phyloP scores from a whole-genome alignment of 2,113 vertebrate species.

The Chrysochloris asiatica region DNA sequence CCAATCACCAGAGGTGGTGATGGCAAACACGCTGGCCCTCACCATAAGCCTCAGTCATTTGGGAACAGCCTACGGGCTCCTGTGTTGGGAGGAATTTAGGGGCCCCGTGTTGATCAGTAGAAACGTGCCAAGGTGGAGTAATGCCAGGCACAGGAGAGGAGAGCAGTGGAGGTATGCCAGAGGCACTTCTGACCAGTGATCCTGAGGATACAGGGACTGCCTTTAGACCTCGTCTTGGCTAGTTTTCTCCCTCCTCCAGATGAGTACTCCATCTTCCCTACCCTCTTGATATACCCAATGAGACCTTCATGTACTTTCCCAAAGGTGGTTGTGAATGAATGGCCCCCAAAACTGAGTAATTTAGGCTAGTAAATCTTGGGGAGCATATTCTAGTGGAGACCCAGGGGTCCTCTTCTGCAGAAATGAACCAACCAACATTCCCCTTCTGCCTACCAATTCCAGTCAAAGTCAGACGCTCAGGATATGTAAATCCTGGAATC shows the following conservation, averaged over 20 bases:
- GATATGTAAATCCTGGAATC: not conserved
- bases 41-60: not conserved
- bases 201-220: not conserved
- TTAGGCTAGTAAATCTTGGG: not conserved
- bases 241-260: not conserved
- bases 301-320: not conserved
- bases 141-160: not conserved
- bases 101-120: not conserved
- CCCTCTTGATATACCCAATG: not conserved
- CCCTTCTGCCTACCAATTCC: not conserved
- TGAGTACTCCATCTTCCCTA: not conserved
- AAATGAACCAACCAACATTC: not conserved
- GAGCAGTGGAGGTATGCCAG: not conserved
- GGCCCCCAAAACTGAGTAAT: not conserved
- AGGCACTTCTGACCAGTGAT: not conserved
- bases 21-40: too few relatives aligned
- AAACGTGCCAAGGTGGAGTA: not conserved
- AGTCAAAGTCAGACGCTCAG: not conserved
- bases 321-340: conserved; percentile 4
- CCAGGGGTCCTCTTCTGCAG: not conserved
- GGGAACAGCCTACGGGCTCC: not conserved
- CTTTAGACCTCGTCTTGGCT: not conserved
- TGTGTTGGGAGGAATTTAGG: not conserved
- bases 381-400: not conserved
- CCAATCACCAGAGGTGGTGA: not conserved